Percentiles rank a stretch among this genome's conserved stretches.
phyloP scores from a whole-genome alignment of 2,113 vertebrate species.

The Dolichotis patagonum region DNA sequence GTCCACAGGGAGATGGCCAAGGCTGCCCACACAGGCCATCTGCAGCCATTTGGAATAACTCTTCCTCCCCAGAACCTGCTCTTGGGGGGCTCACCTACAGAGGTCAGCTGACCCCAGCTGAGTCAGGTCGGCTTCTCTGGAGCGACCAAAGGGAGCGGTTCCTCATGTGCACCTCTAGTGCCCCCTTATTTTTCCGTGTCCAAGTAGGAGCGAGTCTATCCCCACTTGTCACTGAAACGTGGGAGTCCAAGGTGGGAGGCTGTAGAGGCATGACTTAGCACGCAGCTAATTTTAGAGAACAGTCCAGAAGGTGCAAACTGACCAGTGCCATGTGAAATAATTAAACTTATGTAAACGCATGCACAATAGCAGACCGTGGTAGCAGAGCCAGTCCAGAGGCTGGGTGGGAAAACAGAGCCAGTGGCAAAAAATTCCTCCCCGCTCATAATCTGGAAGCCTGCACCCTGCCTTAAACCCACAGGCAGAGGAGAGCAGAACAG shows the following conservation, averaged over 20 bases:
- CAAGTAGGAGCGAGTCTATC: neutral
- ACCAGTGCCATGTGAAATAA: neutral
- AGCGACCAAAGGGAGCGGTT: neutral
- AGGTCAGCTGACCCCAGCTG: neutral
- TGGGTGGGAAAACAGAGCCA: neutral
- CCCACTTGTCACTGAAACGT: neutral
- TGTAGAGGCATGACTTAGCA: neutral
- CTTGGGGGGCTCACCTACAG: neutral
- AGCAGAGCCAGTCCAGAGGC: neutral
- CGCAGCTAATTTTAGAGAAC: neutral
- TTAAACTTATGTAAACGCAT: neutral
- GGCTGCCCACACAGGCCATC: neutral
- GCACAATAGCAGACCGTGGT: accelerated
- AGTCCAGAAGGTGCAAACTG: neutral
- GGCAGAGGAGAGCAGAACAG: neutral
- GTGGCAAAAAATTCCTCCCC: neutral
- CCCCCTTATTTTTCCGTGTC: neutral
- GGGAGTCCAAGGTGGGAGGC: neutral
- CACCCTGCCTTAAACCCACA: neutral
- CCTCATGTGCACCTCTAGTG: neutral
- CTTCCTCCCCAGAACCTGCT: neutral
- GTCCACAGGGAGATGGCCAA: neutral
- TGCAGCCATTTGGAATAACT: neutral
- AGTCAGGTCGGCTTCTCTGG: neutral
- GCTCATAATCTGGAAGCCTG: neutral